A percentile compares a stretch with the other conserved stretches of the same genome.
These are phyloP conservation scores for Cotesia vestalis DNA, from an alignment of 1,140 invertebrate species.

Conservation along the genomic window DNA sequence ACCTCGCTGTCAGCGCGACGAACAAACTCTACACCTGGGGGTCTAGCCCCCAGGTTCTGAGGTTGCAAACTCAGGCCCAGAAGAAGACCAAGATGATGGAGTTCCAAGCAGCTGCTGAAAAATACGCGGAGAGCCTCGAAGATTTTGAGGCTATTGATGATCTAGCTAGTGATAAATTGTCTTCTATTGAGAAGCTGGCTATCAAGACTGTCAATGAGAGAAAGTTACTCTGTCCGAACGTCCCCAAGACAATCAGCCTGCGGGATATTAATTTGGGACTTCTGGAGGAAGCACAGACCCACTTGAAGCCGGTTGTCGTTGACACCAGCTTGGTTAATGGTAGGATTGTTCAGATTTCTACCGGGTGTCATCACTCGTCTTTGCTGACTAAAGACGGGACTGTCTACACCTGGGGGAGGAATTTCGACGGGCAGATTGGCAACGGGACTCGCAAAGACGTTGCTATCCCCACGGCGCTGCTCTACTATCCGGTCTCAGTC, in stretches of 20 bases:
- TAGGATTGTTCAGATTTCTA: constrained; percentile 70
- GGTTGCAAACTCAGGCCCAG: constrained; percentile 74
- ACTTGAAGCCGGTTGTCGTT: constrained; percentile 69
- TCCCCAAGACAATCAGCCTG: constrained; percentile 41
- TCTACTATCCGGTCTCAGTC: constrained; percentile 48
- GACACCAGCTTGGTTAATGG: constrained; percentile 70
- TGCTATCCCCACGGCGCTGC: constrained; percentile 55
- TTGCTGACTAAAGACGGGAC: constrained; percentile 73
- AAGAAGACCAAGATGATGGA: constrained; percentile 68
- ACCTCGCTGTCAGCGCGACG: constrained; percentile 74
- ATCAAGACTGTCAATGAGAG: constrained; percentile 36
- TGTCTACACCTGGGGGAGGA: constrained; percentile 76
- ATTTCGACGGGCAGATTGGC: constrained; percentile 78
- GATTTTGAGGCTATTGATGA: constrained; percentile 38
- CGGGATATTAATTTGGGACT: constrained; percentile 51
- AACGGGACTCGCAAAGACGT: constrained; percentile 68
- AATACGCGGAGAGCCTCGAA: constrained; percentile 47
- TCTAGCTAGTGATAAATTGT: constrained; percentile 14
- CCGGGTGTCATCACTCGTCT: constrained; percentile 75
- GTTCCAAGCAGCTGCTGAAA: constrained; percentile 55
- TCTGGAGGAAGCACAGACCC: constrained; percentile 58
- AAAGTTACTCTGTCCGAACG: constrained; percentile 39
- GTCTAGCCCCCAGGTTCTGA: constrained; percentile 78
- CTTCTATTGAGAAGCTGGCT: constrained; percentile 23
- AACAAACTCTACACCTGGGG: constrained; percentile 82